Conservation (phyloP, 2,888 invertebrate genomes). For the Lymantria monacha region DNA sequence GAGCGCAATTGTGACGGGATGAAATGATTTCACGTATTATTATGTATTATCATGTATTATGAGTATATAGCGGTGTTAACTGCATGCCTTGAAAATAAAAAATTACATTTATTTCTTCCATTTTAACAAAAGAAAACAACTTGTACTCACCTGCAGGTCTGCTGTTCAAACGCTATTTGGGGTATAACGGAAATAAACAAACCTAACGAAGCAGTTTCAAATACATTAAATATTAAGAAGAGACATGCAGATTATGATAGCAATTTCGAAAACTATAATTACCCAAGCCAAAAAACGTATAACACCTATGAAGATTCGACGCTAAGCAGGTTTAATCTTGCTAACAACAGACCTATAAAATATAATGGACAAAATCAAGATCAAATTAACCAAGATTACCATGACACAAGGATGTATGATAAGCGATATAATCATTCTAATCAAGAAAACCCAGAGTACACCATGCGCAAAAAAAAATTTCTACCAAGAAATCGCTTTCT, state of each 20-base stretch:
- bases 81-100: neutral
- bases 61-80: neutral
- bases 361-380: neutral
- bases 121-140: neutral
- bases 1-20: neutral
- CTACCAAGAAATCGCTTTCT: conserved; percentile 15
- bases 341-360: neutral
- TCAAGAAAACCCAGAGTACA: conserved; percentile 2
- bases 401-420: neutral
- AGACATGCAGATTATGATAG: conserved; percentile 14
- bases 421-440: conserved; percentile 7
- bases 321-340: no score
- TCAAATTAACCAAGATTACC: conserved; percentile 8
- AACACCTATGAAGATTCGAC: neutral
- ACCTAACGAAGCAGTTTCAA: neutral
- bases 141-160: conserved; percentile 43
- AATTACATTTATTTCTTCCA: neutral
- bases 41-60: neutral
- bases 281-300: neutral
- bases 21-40: neutral
- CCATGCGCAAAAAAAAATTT: neutral
- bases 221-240: neutral
- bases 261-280: conserved; percentile 1
- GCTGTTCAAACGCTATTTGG: conserved; percentile 40
- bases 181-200: neutral